A percentile compares a stretch with the other conserved stretches of the same genome.
Conservation (phyloP, 2,797 vertebrate genomes). For the Rhynchotus rufescens region DNA sequence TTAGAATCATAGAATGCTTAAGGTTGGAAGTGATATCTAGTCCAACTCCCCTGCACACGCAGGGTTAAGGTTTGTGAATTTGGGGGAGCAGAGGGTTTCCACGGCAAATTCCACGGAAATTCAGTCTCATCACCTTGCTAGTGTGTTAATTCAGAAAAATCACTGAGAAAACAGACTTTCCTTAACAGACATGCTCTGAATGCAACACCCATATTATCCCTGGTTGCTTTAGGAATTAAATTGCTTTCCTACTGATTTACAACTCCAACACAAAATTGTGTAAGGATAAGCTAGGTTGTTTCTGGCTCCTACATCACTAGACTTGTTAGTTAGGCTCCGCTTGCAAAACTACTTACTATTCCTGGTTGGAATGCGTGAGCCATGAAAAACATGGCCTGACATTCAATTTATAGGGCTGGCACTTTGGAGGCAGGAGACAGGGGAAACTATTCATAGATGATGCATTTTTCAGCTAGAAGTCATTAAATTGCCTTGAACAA, state of each 20-base stretch:
- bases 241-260: conserved; percentile 8
- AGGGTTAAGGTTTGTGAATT: not conserved
- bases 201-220: not conserved
- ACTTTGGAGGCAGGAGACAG: not conserved
- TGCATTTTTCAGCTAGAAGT: conserved; percentile 1
- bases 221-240: conserved; percentile 23
- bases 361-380: conserved; percentile 4
- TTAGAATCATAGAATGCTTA: too few species aligned
- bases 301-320: not conserved
- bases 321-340: not conserved
- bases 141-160: not conserved
- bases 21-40: too few species aligned
- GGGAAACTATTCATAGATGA: conserved; percentile 2
- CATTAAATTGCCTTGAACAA: not conserved
- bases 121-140: not conserved
- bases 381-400: conserved; percentile 31
- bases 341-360: conserved; percentile 33
- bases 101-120: not conserved
- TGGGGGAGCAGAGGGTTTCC: not conserved
- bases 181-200: not conserved
- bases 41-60: too few species aligned
- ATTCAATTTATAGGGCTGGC: conserved; percentile 15
- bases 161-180: not conserved
- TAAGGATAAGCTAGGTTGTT: not conserved
- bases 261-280: not conserved